Evolutionary conservation across 2,797 vertebrate genomes (phyloP).

Genomic region (Anolis apletophallus): DNA sequence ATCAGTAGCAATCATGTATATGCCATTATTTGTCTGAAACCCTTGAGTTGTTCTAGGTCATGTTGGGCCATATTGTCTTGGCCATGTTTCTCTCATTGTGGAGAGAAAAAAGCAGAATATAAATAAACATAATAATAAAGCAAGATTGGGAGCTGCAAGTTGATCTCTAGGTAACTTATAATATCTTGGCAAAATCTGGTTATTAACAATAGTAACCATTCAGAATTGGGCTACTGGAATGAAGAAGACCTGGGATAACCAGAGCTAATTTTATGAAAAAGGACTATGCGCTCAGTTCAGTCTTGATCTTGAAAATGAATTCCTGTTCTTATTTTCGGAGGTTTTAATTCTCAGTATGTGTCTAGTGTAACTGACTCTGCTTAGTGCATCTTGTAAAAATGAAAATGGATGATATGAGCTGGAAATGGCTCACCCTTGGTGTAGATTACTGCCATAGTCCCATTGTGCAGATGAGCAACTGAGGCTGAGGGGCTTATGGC

Average conservation of each 20-base stretch:
- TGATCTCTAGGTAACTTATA: not conserved
- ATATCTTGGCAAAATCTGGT: not conserved
- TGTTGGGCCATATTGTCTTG: not conserved
- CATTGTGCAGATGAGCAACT: conserved; percentile 15
- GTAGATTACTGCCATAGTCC: not conserved
- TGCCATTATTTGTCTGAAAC: not conserved
- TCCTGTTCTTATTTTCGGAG: not conserved
- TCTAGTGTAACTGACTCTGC: not conserved
- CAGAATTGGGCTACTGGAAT: not conserved
- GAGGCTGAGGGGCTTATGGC: not conserved
- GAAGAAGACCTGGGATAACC: not conserved
- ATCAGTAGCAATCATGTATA: not conserved
- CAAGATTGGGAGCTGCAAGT: not conserved
- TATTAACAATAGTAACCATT: not conserved
- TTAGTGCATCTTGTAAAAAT: not conserved
- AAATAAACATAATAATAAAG: too few species aligned
- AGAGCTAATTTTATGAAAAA: not conserved
- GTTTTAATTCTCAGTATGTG: not conserved
- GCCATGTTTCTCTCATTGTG: too few species aligned
- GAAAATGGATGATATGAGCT: not conserved
- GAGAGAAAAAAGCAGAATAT: too few species aligned
- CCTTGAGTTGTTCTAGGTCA: not conserved
- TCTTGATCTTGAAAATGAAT: not conserved
- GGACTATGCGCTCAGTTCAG: not conserved
- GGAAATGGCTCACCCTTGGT: not conserved